A percentile compares a stretch with the other conserved stretches of the same genome.
Evolutionary conservation across 2,113 vertebrate genomes (phyloP).

Genomic region (Zootoca vivipara): DNA sequence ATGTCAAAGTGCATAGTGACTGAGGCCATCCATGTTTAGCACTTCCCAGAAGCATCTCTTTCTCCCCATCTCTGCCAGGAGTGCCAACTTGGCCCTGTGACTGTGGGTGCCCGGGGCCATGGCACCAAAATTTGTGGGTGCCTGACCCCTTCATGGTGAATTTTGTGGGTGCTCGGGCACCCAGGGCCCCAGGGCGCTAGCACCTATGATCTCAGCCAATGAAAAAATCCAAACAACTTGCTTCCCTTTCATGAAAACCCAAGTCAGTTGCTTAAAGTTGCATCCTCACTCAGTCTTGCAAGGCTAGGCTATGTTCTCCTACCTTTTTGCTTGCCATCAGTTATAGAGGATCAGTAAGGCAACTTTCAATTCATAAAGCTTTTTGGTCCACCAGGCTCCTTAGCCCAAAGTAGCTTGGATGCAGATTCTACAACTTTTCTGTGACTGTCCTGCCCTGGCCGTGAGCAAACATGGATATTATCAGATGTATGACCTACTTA

Average conservation of each 20-base stretch:
- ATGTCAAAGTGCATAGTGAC: not conserved
- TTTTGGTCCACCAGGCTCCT: not conserved
- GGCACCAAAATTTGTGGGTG: too few species aligned
- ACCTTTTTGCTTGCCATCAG: not conserved
- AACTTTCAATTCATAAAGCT: not conserved
- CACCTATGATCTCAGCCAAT: too few species aligned
- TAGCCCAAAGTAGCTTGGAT: too few species aligned
- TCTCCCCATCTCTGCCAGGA: not conserved
- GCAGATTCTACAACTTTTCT: not conserved
- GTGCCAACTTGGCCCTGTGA: not conserved
- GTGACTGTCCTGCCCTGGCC: not conserved
- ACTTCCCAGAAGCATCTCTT: not conserved
- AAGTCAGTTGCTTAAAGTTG: too few species aligned
- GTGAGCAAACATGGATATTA: not conserved
- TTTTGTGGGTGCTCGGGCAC: too few species aligned
- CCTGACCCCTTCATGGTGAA: too few species aligned
- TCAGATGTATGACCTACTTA: not conserved
- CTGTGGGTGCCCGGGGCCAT: too few species aligned
- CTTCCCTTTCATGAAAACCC: not conserved
- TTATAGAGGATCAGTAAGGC: not conserved
- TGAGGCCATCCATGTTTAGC: not conserved
- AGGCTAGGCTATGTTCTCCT: not conserved
- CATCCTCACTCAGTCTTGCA: too few species aligned
- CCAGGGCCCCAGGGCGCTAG: too few species aligned
- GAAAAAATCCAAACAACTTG: not conserved